Conservation (phyloP, 2,888 invertebrate genomes). For the Dromius quadrimaculatus region DNA sequence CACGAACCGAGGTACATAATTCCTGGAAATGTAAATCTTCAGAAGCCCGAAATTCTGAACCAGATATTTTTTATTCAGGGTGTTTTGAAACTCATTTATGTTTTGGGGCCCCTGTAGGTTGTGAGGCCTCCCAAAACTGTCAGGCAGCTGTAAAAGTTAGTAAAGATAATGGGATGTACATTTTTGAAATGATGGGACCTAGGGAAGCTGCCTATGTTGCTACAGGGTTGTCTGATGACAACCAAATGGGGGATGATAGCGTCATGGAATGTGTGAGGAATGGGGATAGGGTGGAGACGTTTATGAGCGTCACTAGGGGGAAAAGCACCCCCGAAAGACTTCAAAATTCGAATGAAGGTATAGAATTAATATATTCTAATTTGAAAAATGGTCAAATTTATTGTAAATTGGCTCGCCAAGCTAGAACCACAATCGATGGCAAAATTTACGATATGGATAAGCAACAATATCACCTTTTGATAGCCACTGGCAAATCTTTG, state of each 20-base stretch:
- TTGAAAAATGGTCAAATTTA: slow-evolving; percentile 78
- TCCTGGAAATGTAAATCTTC: too few relatives aligned
- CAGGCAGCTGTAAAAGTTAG: slow-evolving; percentile 74
- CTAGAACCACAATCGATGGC: slow-evolving; percentile 73
- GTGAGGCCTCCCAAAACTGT: slow-evolving; percentile 71
- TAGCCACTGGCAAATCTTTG: slow-evolving; percentile 84
- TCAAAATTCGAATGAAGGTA: slow-evolving; percentile 72
- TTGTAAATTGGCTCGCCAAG: slow-evolving; percentile 81
- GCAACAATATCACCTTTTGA: slow-evolving; percentile 77
- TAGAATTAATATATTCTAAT: slow-evolving; percentile 74
- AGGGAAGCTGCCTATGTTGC: slow-evolving; percentile 77
- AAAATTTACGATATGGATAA: slow-evolving; percentile 78
- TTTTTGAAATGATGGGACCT: slow-evolving; percentile 72
- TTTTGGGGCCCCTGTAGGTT: slow-evolving; percentile 82
- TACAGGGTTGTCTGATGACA: slow-evolving; percentile 82
- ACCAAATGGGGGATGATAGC: slow-evolving; percentile 87
- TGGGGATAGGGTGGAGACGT: slow-evolving; percentile 73
- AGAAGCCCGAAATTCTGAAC: too few relatives aligned
- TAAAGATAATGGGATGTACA: slow-evolving; percentile 64
- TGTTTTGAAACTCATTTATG: slow-evolving; percentile 84
- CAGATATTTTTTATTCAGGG: too few relatives aligned
- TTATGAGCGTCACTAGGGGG: slow-evolving; percentile 75
- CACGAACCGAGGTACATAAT: too few relatives aligned
- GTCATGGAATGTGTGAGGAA: slow-evolving; percentile 81
- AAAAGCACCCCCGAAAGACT: slow-evolving; percentile 60